Conservation (phyloP, 2,888 invertebrate genomes). For the Onchidella celtica region DNA sequence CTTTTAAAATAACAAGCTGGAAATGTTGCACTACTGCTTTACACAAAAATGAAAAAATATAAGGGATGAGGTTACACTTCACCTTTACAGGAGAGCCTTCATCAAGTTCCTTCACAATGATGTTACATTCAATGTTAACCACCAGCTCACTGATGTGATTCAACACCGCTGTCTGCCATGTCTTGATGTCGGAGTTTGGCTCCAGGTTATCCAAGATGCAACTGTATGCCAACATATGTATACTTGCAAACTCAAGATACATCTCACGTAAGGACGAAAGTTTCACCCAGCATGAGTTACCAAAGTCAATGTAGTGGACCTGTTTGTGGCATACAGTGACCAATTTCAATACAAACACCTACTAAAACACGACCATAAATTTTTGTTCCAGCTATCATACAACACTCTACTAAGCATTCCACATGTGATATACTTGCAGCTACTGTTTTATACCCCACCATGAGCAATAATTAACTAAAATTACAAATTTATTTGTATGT, state of each 20-base stretch:
- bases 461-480: no score
- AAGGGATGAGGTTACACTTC: not conserved
- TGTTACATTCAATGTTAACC: constrained; percentile 54
- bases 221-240: constrained; percentile 12
- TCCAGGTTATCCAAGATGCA: constrained; percentile 42
- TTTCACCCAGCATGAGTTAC: constrained; percentile 86
- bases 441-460: no score
- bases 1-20: not conserved
- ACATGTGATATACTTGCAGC: no score
- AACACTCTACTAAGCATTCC: not conserved
- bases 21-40: not conserved
- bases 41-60: not conserved
- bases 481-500: no score
- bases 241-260: not conserved
- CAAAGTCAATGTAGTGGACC: constrained; percentile 90
- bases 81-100: not conserved
- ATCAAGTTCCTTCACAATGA: not conserved
- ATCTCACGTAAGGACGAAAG: constrained; percentile 79
- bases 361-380: no score
- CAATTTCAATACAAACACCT: no score
- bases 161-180: constrained; percentile 62
- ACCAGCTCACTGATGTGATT: constrained; percentile 65
- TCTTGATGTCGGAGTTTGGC: constrained; percentile 60
- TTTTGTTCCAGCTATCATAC: no score
- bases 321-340: constrained; percentile 54